Conservation (phyloP, 2,797 vertebrate species). For the Malurus splendens region DNA sequence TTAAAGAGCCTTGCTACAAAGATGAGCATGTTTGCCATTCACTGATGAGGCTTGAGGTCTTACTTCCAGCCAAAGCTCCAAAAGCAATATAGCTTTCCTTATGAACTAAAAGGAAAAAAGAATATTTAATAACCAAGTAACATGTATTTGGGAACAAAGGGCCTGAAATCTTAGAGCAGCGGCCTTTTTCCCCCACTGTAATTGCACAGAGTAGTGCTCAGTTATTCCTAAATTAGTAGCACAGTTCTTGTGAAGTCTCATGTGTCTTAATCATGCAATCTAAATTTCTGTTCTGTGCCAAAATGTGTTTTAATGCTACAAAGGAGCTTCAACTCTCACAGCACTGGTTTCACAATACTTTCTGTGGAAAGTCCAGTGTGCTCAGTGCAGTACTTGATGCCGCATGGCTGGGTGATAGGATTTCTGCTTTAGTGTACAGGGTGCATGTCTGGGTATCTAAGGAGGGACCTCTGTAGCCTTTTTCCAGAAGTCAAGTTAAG, state of each 20-base stretch:
- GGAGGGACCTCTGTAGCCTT: background rate
- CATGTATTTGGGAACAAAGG: background rate
- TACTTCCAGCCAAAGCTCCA: background rate
- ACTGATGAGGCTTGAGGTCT: background rate
- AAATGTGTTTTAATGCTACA: background rate
- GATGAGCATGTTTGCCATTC: background rate
- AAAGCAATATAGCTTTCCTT: background rate
- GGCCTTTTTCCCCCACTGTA: background rate
- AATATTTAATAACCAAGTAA: background rate
- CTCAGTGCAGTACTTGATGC: accelerated
- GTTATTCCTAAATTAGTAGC: constrained; percentile 15
- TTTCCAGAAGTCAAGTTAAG: background rate
- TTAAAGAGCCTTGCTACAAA: background rate
- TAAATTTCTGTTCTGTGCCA: constrained; percentile 3
- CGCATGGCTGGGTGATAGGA: background rate
- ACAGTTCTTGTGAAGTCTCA: constrained; percentile 5
- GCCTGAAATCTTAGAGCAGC: background rate
- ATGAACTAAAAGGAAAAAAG: background rate
- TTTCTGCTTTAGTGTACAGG: background rate
- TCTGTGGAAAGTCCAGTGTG: background rate
- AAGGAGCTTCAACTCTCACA: background rate
- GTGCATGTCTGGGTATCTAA: background rate
- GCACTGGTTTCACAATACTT: background rate
- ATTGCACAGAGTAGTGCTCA: background rate
- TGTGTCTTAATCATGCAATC: background rate